Evolutionary conservation across 1,140 invertebrate species (phyloP).

Genomic region (Lordiphosa mommai): DNA sequence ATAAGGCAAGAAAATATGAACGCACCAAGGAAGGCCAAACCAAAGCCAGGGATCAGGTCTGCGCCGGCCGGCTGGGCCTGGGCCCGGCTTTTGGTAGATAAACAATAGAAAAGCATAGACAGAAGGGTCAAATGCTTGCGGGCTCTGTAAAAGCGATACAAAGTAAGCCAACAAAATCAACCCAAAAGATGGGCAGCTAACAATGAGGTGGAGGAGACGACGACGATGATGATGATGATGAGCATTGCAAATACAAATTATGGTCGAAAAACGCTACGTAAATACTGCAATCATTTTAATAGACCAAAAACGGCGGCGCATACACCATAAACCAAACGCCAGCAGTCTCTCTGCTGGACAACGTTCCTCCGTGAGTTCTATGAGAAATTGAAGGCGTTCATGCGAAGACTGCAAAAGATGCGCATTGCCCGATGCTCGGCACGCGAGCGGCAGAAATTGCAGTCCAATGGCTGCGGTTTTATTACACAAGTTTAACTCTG

Average conservation of each 20-base stretch:
- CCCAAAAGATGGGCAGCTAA: conserved; percentile 23
- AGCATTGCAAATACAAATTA: conserved; percentile 75
- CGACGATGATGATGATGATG: conserved; percentile 60
- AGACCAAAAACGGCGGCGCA: conserved; percentile 76
- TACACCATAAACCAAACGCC: conserved; percentile 77
- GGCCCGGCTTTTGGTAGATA: conserved; percentile 55
- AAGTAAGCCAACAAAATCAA: conserved; percentile 16
- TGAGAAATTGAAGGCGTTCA: conserved; percentile 46
- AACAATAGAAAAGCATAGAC: conserved; percentile 75
- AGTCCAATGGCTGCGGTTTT: conserved; percentile 56
- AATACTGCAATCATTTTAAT: conserved; percentile 78
- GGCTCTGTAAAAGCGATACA: conserved; percentile 34
- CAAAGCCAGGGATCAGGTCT: conserved; percentile 3
- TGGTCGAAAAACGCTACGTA: conserved; percentile 73
- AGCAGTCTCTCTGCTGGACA: conserved; percentile 8
- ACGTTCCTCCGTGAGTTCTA: conserved; percentile 23
- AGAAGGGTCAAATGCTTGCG: conserved; percentile 54
- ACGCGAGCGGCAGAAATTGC: conserved; percentile 66
- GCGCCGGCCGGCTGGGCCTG: conserved; percentile 9
- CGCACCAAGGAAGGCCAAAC: conserved; percentile 29
- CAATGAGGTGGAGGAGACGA: conserved; percentile 18
- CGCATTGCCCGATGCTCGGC: conserved; percentile 39
- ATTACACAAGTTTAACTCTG: conserved; percentile 55
- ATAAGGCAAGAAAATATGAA: conserved; percentile 63
- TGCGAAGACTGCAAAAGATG: conserved; percentile 34